Base-by-base conservation (phyloP, 2,113 vertebrate genomes). In the Piprites chloris region DNA sequence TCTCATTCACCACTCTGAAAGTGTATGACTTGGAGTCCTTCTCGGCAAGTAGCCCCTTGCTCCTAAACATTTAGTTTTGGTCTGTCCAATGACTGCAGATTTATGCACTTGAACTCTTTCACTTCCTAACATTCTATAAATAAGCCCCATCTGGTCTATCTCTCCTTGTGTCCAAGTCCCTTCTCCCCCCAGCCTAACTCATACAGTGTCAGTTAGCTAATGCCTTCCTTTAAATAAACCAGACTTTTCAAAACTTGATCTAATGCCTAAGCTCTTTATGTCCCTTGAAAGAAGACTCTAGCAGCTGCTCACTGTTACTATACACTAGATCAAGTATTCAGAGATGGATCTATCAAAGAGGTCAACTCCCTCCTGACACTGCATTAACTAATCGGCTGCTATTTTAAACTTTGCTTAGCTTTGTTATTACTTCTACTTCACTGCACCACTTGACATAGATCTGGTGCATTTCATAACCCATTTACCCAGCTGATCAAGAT, bases 141-240 rank as follows among this genome's bases (percentile, higher is more conserved):
- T 96, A 96, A 96, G 84, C 11, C n/a, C 90, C 93, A 93, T 80
- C 91, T 95, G 96, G 80, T 93, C 65, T 95, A 41, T 89, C 74
- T 96, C 90, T 93, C 39, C 56, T 80, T 32, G 39, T 52, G 74
- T 75, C 80, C 68, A 90, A 88, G 81, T 63, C 75, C 37, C 71
- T 86, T 91, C 73, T 80, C 27, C 35, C 27, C 44, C 1, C 26
- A 92, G 5, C 3, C 10, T 84, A 95, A 79, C 46, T 65, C 73
- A 85, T 39, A 47, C 56, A 82, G 81, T 67, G 73, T 69, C 82
- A 75, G 83, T 90, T 87, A 92, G 65, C 68, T 83, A 93, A 90
- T 93, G 84, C 63, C 49, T 94, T 79, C 58, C 46, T 79, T 90
- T 67, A 97, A 81, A 85, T 85, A 93, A 94, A 94, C n/a, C 73